Percentiles rank a stretch among this genome's conserved stretches.
Conservation (phyloP, 2,888 invertebrate genomes). For the Archaeoteleia sp. region DNA sequence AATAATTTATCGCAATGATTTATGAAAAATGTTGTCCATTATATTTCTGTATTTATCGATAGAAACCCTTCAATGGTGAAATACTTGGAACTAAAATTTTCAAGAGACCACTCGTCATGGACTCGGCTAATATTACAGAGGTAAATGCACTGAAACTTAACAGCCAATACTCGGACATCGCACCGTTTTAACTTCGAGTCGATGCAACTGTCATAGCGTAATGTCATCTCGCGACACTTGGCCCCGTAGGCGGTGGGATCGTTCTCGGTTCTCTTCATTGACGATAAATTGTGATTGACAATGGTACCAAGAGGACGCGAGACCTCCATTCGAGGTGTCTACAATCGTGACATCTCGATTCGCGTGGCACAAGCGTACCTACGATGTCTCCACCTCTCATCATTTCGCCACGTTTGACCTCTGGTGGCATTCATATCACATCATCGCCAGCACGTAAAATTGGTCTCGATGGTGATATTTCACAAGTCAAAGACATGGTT, state of each 20-base stretch:
- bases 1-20: no score
- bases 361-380: slow-evolving; percentile 9
- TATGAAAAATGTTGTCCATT: no score
- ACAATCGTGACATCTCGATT: slow-evolving; percentile 19
- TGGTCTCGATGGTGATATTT: slow-evolving; percentile 1
- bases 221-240: slow-evolving; percentile 12
- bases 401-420: slow-evolving; percentile 11
- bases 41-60: no score
- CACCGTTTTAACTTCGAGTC: slow-evolving; percentile 5
- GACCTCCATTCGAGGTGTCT: slow-evolving; percentile 7
- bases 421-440: slow-evolving; percentile 8
- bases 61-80: no score
- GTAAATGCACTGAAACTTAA: no score
- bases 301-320: slow-evolving; percentile 14
- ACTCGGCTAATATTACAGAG: no score
- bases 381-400: slow-evolving; percentile 13
- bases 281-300: slow-evolving; percentile 24
- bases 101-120: no score
- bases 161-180: not conserved
- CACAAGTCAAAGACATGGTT: not conserved
- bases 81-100: no score
- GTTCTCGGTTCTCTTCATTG: slow-evolving; percentile 8
- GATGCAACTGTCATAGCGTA: slow-evolving; percentile 1
- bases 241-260: slow-evolving; percentile 8
- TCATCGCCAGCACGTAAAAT: slow-evolving; percentile 2